Evolutionary conservation across 2,113 vertebrate species (phyloP), one percentile per base, ranked within the genome.

Genomic region (Sminthopsis crassicaudata): DNA sequence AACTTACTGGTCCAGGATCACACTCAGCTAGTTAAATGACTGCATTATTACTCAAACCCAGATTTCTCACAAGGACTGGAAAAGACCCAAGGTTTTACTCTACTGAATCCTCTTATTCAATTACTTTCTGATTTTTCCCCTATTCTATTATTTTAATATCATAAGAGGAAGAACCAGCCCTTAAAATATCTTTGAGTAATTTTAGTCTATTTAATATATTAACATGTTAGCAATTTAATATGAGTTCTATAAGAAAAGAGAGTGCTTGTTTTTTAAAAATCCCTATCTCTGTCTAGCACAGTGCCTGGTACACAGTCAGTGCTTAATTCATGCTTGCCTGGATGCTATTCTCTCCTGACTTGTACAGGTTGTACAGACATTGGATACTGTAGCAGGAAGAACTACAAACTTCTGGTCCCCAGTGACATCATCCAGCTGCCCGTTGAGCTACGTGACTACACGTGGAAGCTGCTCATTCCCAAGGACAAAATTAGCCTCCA

Each of bases 401-500:
- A 92, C 51, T 96, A 97, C 76, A 22, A 22, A 0, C 99, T 99
- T 93, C 96, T 52, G 0, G 98, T 99, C 36, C 99, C 99, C 0
- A 0, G 46, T 0, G 76, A 98, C 97, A 96, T 99, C 48, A 92
- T 98, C 30, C 98, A 96, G 14, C 98, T 99, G 46, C 99, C 98
- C 0, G 96, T 99, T 57, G 98, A 95, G 0, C 98, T 99, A 23
- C 97, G 98, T 0, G 98, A 96, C 94, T 99, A 99, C 97, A 98
- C 98, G 89, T 99, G 99, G 99, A 98, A 98, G 95, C 46, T 99
- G 48, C 96, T 57, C 16, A 97, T 98, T 94, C 98, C 99, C 0
- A 92, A 98, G 92, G 48, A 98, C 53, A 95, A 97, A 90, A 98
- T 98, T 0, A 88, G 99, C 93, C 98, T 99, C 93, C 98, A 99